These are phyloP conservation scores for Pseudorhombus dupliciocellatus DNA, from an alignment of 2,113 vertebrate genomes.

Conservation along the genomic window DNA sequence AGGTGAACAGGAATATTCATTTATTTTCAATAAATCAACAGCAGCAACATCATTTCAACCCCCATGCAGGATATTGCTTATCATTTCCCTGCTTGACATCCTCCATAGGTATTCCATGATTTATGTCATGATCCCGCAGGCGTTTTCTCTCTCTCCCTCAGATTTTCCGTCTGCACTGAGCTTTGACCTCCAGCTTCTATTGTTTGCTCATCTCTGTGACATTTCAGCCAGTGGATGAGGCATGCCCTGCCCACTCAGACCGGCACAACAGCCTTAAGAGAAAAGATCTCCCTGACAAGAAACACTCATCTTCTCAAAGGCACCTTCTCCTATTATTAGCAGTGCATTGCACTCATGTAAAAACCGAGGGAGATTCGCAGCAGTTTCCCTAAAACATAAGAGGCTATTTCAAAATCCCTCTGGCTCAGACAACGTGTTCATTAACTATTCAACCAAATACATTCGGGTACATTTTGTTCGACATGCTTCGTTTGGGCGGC, in stretches of 20 bases:
- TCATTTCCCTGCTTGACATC: constrained; percentile 16
- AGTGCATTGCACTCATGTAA: constrained; percentile 6
- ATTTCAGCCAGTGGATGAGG: constrained; percentile 66
- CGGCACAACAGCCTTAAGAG: constrained; percentile 50
- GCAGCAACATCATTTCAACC: constrained; percentile 11
- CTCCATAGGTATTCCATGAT: constrained; percentile 7
- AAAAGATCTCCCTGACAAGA: constrained; percentile 54
- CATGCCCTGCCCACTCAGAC: constrained; percentile 45
- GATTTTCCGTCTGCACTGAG: constrained; percentile 29
- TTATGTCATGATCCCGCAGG: constrained; percentile 30
- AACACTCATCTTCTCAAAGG: constrained; percentile 63
- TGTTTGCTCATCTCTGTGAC: constrained; percentile 62
- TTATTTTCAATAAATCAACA: constrained; percentile 5
- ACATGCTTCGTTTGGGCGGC: constrained; percentile 8
- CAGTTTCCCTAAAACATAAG: constrained; percentile 15
- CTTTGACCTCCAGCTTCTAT: constrained; percentile 60
- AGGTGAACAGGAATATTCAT: background rate
- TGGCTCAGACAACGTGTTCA: constrained; percentile 21
- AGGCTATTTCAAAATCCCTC: constrained; percentile 12
- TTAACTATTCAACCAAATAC: constrained; percentile 45
- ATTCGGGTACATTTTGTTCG: constrained; percentile 30
- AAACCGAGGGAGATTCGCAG: constrained; percentile 18
- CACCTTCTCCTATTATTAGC: constrained; percentile 66
- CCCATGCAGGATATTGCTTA: background rate
- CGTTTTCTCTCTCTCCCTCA: background rate